Percentiles rank a stretch among this genome's conserved stretches.
These are phyloP conservation scores for Sebastes hopkinsi DNA, from an alignment of 2,797 vertebrate genomes.

Conservation along the genomic window DNA sequence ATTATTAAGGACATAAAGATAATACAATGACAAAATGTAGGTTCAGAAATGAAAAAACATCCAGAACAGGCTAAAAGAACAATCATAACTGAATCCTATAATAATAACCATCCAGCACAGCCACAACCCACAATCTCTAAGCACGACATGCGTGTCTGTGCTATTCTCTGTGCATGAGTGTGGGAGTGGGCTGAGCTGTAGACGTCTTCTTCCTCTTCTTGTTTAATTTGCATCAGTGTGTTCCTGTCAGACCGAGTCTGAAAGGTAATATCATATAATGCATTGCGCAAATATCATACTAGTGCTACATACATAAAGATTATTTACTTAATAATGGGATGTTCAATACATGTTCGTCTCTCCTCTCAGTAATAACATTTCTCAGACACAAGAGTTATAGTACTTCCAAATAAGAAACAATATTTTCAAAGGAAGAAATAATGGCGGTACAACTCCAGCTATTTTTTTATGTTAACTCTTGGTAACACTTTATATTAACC, in stretches of 20 bases:
- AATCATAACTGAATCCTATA: background rate
- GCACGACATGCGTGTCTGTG: background rate
- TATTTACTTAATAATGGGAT: background rate
- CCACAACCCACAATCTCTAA: background rate
- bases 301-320: background rate
- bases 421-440: background rate
- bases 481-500: no score
- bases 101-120: background rate
- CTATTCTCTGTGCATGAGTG: background rate
- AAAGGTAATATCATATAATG: background rate
- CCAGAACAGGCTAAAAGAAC: background rate
- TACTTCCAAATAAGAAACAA: background rate
- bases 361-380: constrained; percentile 8
- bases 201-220: background rate
- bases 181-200: background rate
- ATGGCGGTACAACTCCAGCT: background rate
- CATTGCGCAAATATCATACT: background rate
- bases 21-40: background rate
- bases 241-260: background rate
- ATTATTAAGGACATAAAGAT: background rate
- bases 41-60: background rate
- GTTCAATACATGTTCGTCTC: background rate
- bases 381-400: background rate
- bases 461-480: background rate
- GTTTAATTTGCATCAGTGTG: background rate